A percentile compares a stretch with the other conserved stretches of the same genome.
Evolutionary conservation across 2,113 vertebrate genomes (phyloP).

Genomic region (Mugil cephalus): DNA sequence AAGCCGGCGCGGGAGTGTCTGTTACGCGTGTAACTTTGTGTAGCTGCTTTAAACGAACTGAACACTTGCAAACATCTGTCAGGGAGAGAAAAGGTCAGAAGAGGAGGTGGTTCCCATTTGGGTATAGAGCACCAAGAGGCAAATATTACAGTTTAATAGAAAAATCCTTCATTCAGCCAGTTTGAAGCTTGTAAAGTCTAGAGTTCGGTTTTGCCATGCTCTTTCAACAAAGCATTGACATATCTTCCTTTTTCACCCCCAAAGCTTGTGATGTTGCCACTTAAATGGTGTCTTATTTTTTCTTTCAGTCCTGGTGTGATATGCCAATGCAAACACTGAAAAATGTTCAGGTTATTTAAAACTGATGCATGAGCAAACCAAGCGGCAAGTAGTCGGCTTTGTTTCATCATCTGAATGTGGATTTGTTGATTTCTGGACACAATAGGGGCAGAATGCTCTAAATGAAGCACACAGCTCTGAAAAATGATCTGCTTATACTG

Average conservation of each 20-base stretch:
- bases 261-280: conserved; percentile 10
- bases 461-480: neutral
- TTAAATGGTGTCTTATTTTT: conserved; percentile 24
- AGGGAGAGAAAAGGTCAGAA: neutral
- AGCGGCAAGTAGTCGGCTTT: conserved; percentile 2
- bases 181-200: conserved; percentile 7
- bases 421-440: neutral
- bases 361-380: conserved; percentile 6
- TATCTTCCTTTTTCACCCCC: conserved; percentile 18
- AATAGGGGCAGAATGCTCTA: neutral
- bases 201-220: conserved; percentile 10
- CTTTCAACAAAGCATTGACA: conserved; percentile 21
- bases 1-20: neutral
- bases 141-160: neutral
- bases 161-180: neutral
- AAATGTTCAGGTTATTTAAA: conserved; percentile 15
- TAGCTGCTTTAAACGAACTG: conserved; percentile 13
- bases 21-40: conserved; percentile 9
- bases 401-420: conserved; percentile 2
- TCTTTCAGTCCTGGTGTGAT: neutral
- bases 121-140: neutral
- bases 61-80: conserved; percentile 2
- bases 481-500: neutral
- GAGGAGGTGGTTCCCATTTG: neutral
- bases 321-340: neutral